Conservation (phyloP, 2,113 vertebrate genomes). For the Pelodiscus sinensis region DNA sequence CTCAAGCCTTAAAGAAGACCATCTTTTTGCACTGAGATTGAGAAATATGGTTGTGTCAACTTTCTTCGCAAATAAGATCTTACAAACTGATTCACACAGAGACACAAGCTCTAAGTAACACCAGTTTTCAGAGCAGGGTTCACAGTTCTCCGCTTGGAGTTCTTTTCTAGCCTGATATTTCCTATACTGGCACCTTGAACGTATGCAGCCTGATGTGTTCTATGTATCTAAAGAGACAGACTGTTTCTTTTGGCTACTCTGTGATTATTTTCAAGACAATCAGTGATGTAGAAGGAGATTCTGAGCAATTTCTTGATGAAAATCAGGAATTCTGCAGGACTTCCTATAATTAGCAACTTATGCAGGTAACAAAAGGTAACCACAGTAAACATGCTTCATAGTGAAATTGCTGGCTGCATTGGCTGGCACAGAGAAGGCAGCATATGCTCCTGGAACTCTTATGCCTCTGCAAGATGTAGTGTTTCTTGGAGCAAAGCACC, state of each 20-base stretch:
- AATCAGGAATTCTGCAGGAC: background rate
- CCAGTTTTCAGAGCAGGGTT: fast-evolving
- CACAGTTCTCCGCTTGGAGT: fast-evolving
- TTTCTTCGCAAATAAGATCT: background rate
- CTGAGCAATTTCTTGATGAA: background rate
- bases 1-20: background rate
- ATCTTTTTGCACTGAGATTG: background rate
- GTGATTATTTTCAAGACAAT: background rate
- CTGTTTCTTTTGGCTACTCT: background rate
- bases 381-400: background rate
- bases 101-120: background rate
- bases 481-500: background rate
- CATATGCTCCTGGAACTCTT: background rate
- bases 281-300: background rate
- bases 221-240: background rate
- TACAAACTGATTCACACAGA: background rate
- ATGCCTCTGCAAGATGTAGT: background rate
- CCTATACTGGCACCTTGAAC: fast-evolving
- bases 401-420: background rate
- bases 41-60: background rate
- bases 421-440: background rate
- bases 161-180: background rate
- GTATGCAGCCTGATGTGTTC: fast-evolving
- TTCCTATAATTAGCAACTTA: background rate
- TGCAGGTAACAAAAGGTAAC: background rate